Conservation (phyloP, 2,888 invertebrate species). For the Athalia rosae region DNA sequence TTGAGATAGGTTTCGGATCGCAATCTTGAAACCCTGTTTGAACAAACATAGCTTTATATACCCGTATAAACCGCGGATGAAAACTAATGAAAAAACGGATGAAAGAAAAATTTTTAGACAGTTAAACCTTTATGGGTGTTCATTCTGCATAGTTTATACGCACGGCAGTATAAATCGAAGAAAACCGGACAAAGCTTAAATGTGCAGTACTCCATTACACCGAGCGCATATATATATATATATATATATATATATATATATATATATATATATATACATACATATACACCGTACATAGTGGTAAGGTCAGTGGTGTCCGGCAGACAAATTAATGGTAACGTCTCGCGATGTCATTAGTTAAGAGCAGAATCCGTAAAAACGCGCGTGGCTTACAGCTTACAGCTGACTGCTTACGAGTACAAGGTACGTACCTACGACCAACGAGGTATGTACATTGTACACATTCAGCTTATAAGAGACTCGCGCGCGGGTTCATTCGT, state of each 20-base stretch:
- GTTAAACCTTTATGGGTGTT: too few relatives aligned
- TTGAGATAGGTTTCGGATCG: too few relatives aligned
- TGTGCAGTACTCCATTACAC: too few relatives aligned
- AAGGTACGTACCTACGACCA: slow-evolving; percentile 26
- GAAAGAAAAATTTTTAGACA: neutral
- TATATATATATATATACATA: neutral
- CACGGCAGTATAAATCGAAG: too few relatives aligned
- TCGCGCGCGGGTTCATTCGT: slow-evolving; percentile 12
- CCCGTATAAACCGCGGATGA: neutral
- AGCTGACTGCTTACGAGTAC: slow-evolving; percentile 19
- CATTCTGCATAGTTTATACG: too few relatives aligned
- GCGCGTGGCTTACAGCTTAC: slow-evolving; percentile 37
- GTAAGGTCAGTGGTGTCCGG: slow-evolving; percentile 45
- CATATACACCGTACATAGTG: neutral
- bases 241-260: too few relatives aligned
- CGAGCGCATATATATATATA: too few relatives aligned
- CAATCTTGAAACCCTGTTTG: too few relatives aligned
- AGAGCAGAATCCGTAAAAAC: slow-evolving; percentile 41
- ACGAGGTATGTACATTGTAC: slow-evolving; percentile 20
- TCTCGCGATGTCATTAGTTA: slow-evolving; percentile 46
- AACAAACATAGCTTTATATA: too few relatives aligned
- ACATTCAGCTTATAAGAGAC: slow-evolving; percentile 6
- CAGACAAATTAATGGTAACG: slow-evolving; percentile 48
- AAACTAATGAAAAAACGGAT: neutral
- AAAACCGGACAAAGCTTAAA: too few relatives aligned